Base-by-base conservation (phyloP, 2,888 invertebrate species). In the Euzetes globulus region DNA sequence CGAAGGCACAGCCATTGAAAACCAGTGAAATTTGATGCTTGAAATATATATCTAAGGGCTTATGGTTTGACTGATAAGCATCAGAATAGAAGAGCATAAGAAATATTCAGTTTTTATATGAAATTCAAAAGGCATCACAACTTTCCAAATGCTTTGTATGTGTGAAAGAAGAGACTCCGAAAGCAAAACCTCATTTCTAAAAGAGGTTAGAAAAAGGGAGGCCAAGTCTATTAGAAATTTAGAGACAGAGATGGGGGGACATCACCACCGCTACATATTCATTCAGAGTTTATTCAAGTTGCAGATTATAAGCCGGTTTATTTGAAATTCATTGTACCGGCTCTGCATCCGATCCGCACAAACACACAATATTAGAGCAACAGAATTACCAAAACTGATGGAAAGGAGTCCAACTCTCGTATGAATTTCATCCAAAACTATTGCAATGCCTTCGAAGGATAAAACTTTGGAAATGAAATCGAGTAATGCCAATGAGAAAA, bases 241-340 rank as follows among this genome's bases (percentile, higher is more conserved):
- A 47, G 13, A 15, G 7, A 47, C 15, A 47, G 17, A 17, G 15
- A 19, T 52, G 19, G 19, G 52, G 19, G 52, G 7, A n/a, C n/a
- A n/a, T n/a, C 52, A 52, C 13, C 47, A 17, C 47, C n/a, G 6
- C 6, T 6, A 52, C 52, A 55, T 11, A 55, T 22, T 13, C 19
- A 52, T n/a, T 22, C 5, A 52, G 55, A 15, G 55, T 25, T n/a
- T 55, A 25, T 25, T 11, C 9, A 37, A 63, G 63, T 63, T 19
- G 63, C 63, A 63, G 33, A 63, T 63, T 63, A 63, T 63, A 33
- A 27, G n/a, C 55, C 55, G 25, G 55, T 37, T 6, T 63, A 63
- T 63, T 63, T 63, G 33, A 33, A 63, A 33, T 63, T 63, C 63
- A 63, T 63, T 63, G 55, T 55, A 25, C 55, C 55, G 52, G 52